These are phyloP conservation scores for Takifugu flavidus DNA, from an alignment of 2,113 vertebrate genomes.

Conservation along the genomic window DNA sequence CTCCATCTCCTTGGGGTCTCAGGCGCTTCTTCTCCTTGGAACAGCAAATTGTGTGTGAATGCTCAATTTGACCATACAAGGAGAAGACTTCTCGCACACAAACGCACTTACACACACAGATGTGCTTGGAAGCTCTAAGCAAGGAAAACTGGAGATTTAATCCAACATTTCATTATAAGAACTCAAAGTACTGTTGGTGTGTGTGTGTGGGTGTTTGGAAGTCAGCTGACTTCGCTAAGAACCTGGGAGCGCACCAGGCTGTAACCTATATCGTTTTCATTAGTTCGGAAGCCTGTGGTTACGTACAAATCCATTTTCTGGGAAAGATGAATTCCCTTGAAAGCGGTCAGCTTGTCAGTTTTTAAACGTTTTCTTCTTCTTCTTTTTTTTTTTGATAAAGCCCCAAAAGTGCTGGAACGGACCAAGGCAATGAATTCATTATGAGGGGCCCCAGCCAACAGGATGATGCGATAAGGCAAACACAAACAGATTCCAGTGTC, in stretches of 20 bases:
- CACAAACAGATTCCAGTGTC: slow-evolving; percentile 14
- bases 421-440: slow-evolving; percentile 56
- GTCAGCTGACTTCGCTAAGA: slow-evolving; percentile 12
- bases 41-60: too few relatives aligned
- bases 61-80: too few relatives aligned
- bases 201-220: slow-evolving; percentile 11
- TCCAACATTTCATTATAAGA: slow-evolving; percentile 45
- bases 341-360: slow-evolving; percentile 63
- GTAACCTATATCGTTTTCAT: slow-evolving; percentile 51
- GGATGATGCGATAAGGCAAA: slow-evolving; percentile 47
- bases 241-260: slow-evolving; percentile 16
- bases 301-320: slow-evolving; percentile 56
- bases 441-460: slow-evolving; percentile 42
- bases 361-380: slow-evolving; percentile 44
- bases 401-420: slow-evolving; percentile 24
- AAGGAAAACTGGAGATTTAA: slow-evolving; percentile 57
- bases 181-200: slow-evolving; percentile 19
- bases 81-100: too few relatives aligned
- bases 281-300: slow-evolving; percentile 34
- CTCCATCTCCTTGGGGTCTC: slow-evolving; percentile 16
- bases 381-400: slow-evolving; percentile 19
- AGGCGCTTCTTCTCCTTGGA: slow-evolving; percentile 4
- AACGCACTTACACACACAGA: too few relatives aligned
- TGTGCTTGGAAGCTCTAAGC: slow-evolving; percentile 42
- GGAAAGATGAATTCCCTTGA: slow-evolving; percentile 53